Conservation (phyloP, 2,113 vertebrate genomes). For the Hoplias malabaricus region DNA sequence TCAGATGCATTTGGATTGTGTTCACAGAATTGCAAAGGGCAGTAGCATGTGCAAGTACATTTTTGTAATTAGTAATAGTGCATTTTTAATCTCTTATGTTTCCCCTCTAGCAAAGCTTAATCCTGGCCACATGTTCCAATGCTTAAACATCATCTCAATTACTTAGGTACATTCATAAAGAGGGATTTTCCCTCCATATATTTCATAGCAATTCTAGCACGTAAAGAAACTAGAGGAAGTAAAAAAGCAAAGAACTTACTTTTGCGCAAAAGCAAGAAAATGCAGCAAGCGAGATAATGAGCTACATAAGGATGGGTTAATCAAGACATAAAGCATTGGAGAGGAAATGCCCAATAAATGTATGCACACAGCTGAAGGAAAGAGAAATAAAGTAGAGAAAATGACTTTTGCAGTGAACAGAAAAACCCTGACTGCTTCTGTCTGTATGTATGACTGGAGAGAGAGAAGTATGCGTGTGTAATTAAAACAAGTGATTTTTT, state of each 20-base stretch:
- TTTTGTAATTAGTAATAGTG: conserved; percentile 73
- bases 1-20: not conserved
- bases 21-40: not conserved
- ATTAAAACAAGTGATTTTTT: conserved; percentile 77
- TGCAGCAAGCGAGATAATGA: not conserved
- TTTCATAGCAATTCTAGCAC: conserved; percentile 48
- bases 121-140: conserved; percentile 70
- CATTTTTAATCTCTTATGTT: conserved; percentile 69
- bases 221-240: conserved; percentile 22
- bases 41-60: conserved; percentile 45
- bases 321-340: not conserved
- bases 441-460: conserved; percentile 27
- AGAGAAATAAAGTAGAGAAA: not conserved
- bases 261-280: not conserved
- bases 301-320: not conserved
- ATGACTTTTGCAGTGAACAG: not conserved
- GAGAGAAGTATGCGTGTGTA: conserved; percentile 53
- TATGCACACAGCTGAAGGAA: not conserved
- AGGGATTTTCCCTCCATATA: conserved; percentile 46
- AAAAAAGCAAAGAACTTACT: not conserved
- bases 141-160: conserved; percentile 70
- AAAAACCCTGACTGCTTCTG: not conserved
- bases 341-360: not conserved
- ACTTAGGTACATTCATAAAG: conserved; percentile 63
- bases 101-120: conserved; percentile 62